Evolutionary conservation across 2,888 invertebrate genomes (phyloP).

Genomic region (Erannis defoliaria): DNA sequence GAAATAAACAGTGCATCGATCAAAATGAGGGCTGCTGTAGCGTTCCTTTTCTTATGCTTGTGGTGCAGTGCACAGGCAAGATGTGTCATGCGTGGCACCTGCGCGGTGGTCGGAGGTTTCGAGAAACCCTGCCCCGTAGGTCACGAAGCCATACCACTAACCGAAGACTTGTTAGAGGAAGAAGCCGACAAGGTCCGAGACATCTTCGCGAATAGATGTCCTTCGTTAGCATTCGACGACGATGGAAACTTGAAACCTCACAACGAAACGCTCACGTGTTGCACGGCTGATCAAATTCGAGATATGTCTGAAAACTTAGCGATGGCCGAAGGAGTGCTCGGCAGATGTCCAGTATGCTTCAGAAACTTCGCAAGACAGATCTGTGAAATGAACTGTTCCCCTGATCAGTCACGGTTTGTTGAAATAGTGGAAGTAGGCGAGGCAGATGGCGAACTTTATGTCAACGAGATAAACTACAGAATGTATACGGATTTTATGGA

Average conservation of each 20-base stretch:
- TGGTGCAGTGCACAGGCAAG: conserved; percentile 58
- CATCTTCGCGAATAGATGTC: conserved; percentile 87
- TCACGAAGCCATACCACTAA: conserved; percentile 55
- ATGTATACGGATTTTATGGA: conserved; percentile 88
- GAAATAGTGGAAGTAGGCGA: conserved; percentile 54
- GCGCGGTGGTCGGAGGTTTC: conserved; percentile 57
- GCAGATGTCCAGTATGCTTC: conserved; percentile 93
- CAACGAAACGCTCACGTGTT: conserved; percentile 86
- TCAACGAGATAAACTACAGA: conserved; percentile 78
- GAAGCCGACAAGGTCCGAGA: conserved; percentile 64
- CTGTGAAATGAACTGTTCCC: conserved; percentile 93
- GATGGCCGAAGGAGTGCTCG: conserved; percentile 89
- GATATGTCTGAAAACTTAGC: conserved; percentile 84
- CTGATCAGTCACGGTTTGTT: conserved; percentile 87
- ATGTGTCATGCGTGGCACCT: conserved; percentile 71
- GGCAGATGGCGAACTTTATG: conserved; percentile 63
- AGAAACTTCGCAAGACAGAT: conserved; percentile 91
- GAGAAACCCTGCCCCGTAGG: conserved; percentile 62
- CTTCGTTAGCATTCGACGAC: conserved; percentile 80
- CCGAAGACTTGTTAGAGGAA: conserved; percentile 60
- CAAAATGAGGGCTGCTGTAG: conserved; percentile 55
- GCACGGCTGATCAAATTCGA: conserved; percentile 83
- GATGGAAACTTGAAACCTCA: conserved; percentile 61
- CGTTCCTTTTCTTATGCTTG: conserved; percentile 54
- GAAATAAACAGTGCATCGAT: conserved; percentile 36